Base-by-base conservation (phyloP, 2,888 invertebrate species). In the Lingula anatina region DNA sequence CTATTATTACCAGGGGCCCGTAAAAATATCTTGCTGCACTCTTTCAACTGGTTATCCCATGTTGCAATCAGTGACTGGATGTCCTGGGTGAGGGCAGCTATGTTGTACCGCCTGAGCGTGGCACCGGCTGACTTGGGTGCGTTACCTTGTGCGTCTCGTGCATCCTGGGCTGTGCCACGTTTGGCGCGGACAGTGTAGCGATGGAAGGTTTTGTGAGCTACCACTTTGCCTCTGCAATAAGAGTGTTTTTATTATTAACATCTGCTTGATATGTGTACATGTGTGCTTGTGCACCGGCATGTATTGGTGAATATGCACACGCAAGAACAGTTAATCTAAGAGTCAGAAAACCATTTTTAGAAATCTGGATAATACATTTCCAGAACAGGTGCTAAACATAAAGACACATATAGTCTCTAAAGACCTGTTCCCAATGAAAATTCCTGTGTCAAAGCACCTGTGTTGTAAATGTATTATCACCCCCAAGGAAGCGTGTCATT, bases 171-270 rank as follows among this genome's bases (percentile, higher is more conserved):
- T 36, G 87, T 85, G 0, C 91, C 91, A 73, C 91, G 89, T 35
- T 89, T 89, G 0, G 89, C 85, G 37, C 91, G 78, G 0, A 89
- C 86, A 5, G 89, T 89, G 68, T 92, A 93, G 44, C 86, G 85
- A 71, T 90, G 90, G 63, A 89, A 85, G 0, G 90, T 90, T 78
- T 91, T 91, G 68, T 91, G 90, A 1, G 75, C 79, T 64, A 81
- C 77, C 49, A 78, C 78, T 65, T 76, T 80, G 53, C 66, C 78
- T 44, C 81, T 83, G 78, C 51, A 37, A 52, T 47, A 55, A 52
- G 15, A 26, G n/a, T 5, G n/a, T n/a, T n/a, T n/a, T n/a, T n/a
- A n/a, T n/a, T n/a, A n/a, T n/a, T n/a, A n/a, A n/a, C n/a, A n/a
- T n/a, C n/a, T n/a, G n/a, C n/a, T n/a, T n/a, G n/a, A n/a, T n/a